phyloP scores from a whole-genome alignment of 2,888 invertebrate genomes.

The Saturnia pavonia region DNA sequence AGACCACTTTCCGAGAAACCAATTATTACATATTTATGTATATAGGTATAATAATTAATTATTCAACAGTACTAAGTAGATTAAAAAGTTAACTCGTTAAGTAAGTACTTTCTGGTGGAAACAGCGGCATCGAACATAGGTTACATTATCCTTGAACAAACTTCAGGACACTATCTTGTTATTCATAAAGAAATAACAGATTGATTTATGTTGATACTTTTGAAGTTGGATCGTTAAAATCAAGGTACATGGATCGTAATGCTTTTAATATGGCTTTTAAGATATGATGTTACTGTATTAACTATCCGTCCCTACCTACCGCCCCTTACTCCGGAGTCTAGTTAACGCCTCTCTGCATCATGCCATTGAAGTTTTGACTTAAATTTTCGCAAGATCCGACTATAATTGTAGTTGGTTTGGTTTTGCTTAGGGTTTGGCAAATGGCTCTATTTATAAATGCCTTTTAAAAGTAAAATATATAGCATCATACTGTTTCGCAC shows the following conservation, averaged over 20 bases:
- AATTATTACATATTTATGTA: too few relatives aligned
- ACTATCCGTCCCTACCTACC: not conserved
- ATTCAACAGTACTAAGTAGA: too few relatives aligned
- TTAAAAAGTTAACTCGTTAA: not conserved
- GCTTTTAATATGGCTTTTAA: constrained; percentile 11
- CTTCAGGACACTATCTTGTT: not conserved
- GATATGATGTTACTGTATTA: not conserved
- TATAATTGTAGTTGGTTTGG: not conserved
- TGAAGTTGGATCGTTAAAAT: constrained; percentile 4
- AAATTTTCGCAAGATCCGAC: too few relatives aligned
- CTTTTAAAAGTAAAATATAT: not conserved
- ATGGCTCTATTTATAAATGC: not conserved
- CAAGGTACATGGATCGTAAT: not conserved
- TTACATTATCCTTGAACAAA: not conserved
- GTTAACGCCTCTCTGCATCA: not conserved
- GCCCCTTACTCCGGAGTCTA: not conserved
- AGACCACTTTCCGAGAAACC: too few relatives aligned
- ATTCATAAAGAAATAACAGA: not conserved
- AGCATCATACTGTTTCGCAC: not conserved
- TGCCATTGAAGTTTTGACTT: not conserved
- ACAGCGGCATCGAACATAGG: not conserved
- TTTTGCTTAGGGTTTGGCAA: too few relatives aligned
- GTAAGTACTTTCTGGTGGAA: not conserved
- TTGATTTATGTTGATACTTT: not conserved
- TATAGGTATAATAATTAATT: too few relatives aligned